Conservation (phyloP, 2,797 vertebrate genomes). For the Tolypeutes matacus region DNA sequence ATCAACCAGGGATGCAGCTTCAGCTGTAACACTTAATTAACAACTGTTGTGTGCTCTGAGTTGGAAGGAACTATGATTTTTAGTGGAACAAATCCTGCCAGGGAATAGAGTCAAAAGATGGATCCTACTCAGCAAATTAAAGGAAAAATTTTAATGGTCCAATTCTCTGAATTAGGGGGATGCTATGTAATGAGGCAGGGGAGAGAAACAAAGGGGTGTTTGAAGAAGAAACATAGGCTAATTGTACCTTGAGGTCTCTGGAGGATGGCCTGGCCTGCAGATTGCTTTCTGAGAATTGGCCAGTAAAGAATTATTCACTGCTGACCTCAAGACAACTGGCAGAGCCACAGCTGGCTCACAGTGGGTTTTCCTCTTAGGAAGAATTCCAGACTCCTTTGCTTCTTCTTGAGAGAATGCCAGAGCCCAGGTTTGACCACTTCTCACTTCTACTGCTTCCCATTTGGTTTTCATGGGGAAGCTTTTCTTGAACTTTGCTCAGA, state of each 20-base stretch:
- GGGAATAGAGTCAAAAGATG: not conserved
- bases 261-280: not conserved
- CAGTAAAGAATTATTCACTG: not conserved
- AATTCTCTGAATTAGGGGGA: constrained; percentile 7
- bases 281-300: not conserved
- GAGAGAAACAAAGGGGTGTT: constrained; percentile 9
- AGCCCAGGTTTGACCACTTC: not conserved
- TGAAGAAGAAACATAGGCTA: constrained; percentile 53
- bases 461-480: not conserved
- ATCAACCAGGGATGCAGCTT: not conserved
- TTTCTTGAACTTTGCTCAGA: not conserved
- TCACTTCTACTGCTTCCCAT: not conserved
- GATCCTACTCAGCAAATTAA: constrained; percentile 57
- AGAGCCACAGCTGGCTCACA: not conserved
- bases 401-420: not conserved
- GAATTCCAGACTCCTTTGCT: constrained; percentile 8
- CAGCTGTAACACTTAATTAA: not conserved
- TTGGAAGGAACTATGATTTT: not conserved
- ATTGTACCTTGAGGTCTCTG: not conserved
- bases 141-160: constrained; percentile 7
- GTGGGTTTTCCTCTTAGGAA: not conserved
- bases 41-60: not conserved
- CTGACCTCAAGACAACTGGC: not conserved
- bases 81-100: not conserved
- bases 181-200: not conserved